Conservation (phyloP, 2,888 invertebrate genomes). For the Cheilosia pagana region DNA sequence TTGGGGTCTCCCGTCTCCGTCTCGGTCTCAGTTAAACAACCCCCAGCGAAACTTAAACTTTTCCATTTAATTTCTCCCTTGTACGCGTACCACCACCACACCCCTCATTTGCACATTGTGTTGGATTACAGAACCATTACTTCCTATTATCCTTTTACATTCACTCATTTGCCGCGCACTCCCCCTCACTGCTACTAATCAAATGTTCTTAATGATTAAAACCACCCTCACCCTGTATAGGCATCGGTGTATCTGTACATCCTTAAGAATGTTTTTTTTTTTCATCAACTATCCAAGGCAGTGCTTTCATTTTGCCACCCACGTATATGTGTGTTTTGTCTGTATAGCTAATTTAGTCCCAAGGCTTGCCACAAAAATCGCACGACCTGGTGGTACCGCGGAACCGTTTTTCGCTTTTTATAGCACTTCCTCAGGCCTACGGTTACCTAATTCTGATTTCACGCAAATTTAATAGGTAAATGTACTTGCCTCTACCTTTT, state of each 20-base stretch:
- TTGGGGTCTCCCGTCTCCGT: too few species aligned
- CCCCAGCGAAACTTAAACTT: slow-evolving; percentile 8
- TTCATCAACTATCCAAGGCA: slow-evolving; percentile 66
- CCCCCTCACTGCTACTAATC: slow-evolving; percentile 49
- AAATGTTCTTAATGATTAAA: slow-evolving; percentile 63
- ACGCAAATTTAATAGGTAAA: slow-evolving; percentile 75
- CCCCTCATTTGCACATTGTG: slow-evolving; percentile 52
- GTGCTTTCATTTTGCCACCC: slow-evolving; percentile 43
- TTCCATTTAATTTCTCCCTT: slow-evolving; percentile 42
- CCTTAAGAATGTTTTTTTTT: slow-evolving; percentile 68
- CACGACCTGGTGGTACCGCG: slow-evolving; percentile 44
- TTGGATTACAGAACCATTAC: slow-evolving; percentile 71
- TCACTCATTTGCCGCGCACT: slow-evolving; percentile 51
- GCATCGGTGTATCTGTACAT: slow-evolving; percentile 20
- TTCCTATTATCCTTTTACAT: slow-evolving; percentile 67
- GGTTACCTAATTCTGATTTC: slow-evolving; percentile 73
- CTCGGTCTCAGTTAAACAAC: slow-evolving; percentile 1
- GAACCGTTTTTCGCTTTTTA: slow-evolving; percentile 22
- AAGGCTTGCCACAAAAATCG: slow-evolving; percentile 63
- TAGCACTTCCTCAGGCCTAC: slow-evolving; percentile 35
- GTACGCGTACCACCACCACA: slow-evolving; percentile 15
- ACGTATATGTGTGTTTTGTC: background rate
- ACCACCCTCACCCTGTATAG: slow-evolving; percentile 31
- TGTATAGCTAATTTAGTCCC: slow-evolving; percentile 61
- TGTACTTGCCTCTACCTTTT: slow-evolving; percentile 64